Evolutionary conservation across 2,797 vertebrate species (phyloP).

Genomic region (Leptatherina wallacei): DNA sequence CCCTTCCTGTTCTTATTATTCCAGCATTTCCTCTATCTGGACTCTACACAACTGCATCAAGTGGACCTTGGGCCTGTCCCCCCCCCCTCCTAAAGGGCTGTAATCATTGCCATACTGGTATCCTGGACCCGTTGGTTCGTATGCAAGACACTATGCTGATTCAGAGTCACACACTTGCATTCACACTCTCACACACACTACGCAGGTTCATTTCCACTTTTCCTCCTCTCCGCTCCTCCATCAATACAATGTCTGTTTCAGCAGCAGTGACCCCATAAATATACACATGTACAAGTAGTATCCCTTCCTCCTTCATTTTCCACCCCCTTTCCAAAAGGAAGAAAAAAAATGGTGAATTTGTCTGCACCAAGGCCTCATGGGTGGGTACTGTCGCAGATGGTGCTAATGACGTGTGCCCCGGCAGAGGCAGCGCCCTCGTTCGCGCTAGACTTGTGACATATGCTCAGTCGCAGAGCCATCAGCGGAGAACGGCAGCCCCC

Average conservation of each 20-base stretch:
- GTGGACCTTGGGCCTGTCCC: constrained; percentile 60
- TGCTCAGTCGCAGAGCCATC: constrained; percentile 78
- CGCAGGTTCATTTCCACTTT: constrained; percentile 22
- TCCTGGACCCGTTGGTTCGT: constrained; percentile 64
- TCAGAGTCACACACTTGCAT: constrained; percentile 33
- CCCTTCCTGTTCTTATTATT: constrained; percentile 88
- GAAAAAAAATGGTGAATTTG: constrained; percentile 61
- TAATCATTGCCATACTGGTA: constrained; percentile 89
- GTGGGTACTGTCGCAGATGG: constrained; percentile 83
- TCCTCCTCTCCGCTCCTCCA: constrained; percentile 3
- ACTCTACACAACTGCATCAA: constrained; percentile 74
- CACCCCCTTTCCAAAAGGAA: constrained; percentile 37
- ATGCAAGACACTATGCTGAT: constrained; percentile 49
- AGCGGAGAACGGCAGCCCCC: constrained; percentile 65
- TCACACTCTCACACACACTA: constrained; percentile 38
- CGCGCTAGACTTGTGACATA: constrained; percentile 81
- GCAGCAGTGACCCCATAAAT: constrained; percentile 57
- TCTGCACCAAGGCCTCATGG: constrained; percentile 71
- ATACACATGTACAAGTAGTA: constrained; percentile 19
- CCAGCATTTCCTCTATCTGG: constrained; percentile 86
- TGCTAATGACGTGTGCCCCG: constrained; percentile 79
- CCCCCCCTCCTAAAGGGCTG: constrained; percentile 64
- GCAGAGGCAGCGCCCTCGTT: constrained; percentile 74
- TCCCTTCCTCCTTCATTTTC: constrained; percentile 43
- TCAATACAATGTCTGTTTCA: constrained; percentile 46